Percentiles rank a stretch among this genome's conserved stretches.
These are phyloP conservation scores for Therioaphis trifolii DNA, from an alignment of 2,888 invertebrate species.

Conservation along the genomic window DNA sequence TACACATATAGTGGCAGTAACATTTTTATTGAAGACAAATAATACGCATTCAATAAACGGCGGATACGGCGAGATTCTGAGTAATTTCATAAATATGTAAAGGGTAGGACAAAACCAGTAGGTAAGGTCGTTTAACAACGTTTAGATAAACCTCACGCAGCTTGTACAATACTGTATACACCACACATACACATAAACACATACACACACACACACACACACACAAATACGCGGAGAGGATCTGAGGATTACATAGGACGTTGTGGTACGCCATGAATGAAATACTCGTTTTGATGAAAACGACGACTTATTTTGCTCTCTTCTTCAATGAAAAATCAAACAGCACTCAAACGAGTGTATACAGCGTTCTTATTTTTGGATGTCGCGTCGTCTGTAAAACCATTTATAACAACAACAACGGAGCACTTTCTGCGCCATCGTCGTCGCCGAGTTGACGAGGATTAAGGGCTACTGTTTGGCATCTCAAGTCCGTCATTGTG, in stretches of 20 bases:
- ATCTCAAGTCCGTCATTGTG: conserved; percentile 56
- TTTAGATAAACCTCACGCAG: conserved; percentile 4
- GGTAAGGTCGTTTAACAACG: neutral
- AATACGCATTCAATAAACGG: neutral
- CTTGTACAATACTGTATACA: no score
- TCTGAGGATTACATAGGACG: conserved; percentile 38
- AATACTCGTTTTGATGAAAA: conserved; percentile 29
- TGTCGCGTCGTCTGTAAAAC: conserved; percentile 5
- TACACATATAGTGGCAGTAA: neutral
- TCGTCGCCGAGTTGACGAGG: neutral
- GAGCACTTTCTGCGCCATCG: neutral
- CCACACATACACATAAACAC: neutral
- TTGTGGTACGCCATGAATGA: conserved; percentile 3
- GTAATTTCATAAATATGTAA: neutral
- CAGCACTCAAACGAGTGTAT: neutral
- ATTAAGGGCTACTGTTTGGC: conserved; percentile 48
- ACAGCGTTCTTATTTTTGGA: neutral
- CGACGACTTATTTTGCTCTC: conserved; percentile 43
- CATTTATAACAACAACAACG: conserved; percentile 51
- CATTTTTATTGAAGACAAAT: neutral
- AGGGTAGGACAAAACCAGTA: neutral
- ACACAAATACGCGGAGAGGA: conserved; percentile 7
- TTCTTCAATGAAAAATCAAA: conserved; percentile 40
- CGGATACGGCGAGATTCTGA: neutral
- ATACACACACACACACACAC: no score